These are phyloP conservation scores for Nerophis ophidion DNA, from an alignment of 2,113 vertebrate genomes.

Conservation along the genomic window DNA sequence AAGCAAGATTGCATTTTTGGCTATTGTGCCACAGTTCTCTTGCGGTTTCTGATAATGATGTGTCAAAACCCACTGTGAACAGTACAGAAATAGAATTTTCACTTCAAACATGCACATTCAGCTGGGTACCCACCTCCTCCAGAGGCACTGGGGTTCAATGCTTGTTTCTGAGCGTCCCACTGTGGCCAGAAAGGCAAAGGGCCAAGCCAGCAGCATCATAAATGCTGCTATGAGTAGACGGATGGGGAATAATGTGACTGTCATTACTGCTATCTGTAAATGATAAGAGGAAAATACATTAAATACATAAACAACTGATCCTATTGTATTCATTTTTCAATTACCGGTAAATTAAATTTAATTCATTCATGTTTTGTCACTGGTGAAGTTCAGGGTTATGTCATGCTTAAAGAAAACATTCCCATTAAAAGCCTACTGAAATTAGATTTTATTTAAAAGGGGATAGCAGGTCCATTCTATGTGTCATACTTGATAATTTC, in stretches of 20 bases:
- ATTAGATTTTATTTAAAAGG: too few relatives aligned
- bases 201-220: constrained; percentile 98
- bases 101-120: neutral
- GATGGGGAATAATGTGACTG: constrained; percentile 90
- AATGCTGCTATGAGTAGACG: constrained; percentile 88
- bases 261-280: constrained; percentile 88
- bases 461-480: too few relatives aligned
- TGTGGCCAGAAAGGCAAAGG: constrained; percentile 86
- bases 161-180: constrained; percentile 78
- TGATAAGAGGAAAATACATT: constrained; percentile 7
- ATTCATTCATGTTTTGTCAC: neutral
- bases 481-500: too few relatives aligned
- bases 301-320: neutral
- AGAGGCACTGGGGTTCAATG: constrained; percentile 82
- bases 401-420: neutral
- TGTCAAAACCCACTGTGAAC: neutral
- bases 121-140: constrained; percentile 72
- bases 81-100: neutral
- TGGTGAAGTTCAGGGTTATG: neutral
- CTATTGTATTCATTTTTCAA: neutral
- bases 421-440: too few relatives aligned
- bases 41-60: neutral
- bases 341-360: too few relatives aligned
- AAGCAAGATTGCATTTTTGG: neutral
- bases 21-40: neutral